phyloP scores from a whole-genome alignment of 35 echinoderm and acorn worm genomes.

The Eucidaris tribuloides region DNA sequence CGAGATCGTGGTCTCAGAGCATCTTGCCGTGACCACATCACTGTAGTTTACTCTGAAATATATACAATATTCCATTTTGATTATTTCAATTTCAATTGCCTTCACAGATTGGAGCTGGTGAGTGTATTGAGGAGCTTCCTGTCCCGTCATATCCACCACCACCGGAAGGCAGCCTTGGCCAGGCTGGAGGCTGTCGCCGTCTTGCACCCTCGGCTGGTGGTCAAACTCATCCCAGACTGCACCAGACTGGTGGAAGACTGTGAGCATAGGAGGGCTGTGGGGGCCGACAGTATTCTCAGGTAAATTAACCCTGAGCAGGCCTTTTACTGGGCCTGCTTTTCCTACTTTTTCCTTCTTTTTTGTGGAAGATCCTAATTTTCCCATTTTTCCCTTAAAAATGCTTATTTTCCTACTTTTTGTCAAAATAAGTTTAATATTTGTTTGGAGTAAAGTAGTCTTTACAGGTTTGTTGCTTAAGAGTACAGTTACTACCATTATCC shows the following conservation, averaged over 20 bases:
- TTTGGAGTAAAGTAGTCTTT: too few relatives aligned
- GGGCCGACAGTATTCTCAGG: slow-evolving; percentile 58
- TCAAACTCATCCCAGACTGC: slow-evolving; percentile 54
- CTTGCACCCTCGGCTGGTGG: slow-evolving; percentile 45
- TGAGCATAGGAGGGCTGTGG: slow-evolving; percentile 63
- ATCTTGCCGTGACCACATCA: too few relatives aligned
- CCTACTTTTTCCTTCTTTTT: neutral
- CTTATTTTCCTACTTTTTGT: too few relatives aligned
- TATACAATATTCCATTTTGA: too few relatives aligned
- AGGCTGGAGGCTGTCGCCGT: slow-evolving; percentile 62
- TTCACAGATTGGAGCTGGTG: slow-evolving; percentile 27
- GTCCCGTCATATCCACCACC: slow-evolving; percentile 40
- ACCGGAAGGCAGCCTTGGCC: slow-evolving; percentile 48
- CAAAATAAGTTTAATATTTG: neutral
- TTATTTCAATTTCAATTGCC: too few relatives aligned
- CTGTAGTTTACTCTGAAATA: too few relatives aligned
- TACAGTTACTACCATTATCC: too few relatives aligned
- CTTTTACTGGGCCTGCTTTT: neutral
- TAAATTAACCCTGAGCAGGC: neutral
- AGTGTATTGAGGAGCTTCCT: slow-evolving; percentile 46
- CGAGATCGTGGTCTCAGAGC: too few relatives aligned
- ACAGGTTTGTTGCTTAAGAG: too few relatives aligned
- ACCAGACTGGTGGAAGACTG: slow-evolving; percentile 45
- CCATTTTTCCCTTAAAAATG: neutral
- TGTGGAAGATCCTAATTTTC: neutral